Base-by-base conservation (phyloP, 2,113 vertebrate genomes). In the Girardinichthys multiradiatus region DNA sequence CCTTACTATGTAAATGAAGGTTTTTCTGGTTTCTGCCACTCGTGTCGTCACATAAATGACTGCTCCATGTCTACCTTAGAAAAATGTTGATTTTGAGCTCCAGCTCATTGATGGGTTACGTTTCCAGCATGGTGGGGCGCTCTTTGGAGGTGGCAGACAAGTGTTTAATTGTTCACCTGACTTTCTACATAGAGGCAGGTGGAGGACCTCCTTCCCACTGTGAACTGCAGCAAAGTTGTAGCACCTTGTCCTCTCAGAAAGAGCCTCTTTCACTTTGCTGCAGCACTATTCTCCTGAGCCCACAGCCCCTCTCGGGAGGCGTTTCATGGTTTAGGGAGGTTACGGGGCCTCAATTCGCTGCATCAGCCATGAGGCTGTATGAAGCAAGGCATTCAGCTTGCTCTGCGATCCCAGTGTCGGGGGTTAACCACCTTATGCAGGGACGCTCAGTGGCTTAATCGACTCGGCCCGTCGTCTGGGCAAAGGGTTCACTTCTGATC, bases 331-430 rank as follows among this genome's bases (percentile, higher is more conserved):
- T n/a, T 62, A 58, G 62, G 67, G 61, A 29, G 72, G 24, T 27
- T 6, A 21, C 33, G 35, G 42, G 37, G 30, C 11, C 57, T 51
- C 45, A 35, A 39, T 68, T 72, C 42, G 7, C 30, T 31, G 30
- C 62, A 64, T 67, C 33, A 63, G 15, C 24, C 59, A 48, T 64
- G 28, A 54, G 76, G 64, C 31, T 58, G 77, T 48, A 79, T 87
- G 78, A 91, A 91, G 77, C 58, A 42, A 81, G 39, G 60, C 85
- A 81, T 90, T 90, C 86, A 92, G 80, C 70, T 28, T 2, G 26
- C 68, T 79, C 63, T 65, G 62, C 73, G 74, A 39, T 80, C 67
- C 67, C 24, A 29, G 74, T 74, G 76, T 75, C 30, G 68, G 77
- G 68, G 75, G 77, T 78, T 54, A 54, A 72, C 74, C 77, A 82